A percentile compares a stretch with the other conserved stretches of the same genome.
Conservation (phyloP, 1,140 invertebrate species). For the Heterodera carotae region DNA sequence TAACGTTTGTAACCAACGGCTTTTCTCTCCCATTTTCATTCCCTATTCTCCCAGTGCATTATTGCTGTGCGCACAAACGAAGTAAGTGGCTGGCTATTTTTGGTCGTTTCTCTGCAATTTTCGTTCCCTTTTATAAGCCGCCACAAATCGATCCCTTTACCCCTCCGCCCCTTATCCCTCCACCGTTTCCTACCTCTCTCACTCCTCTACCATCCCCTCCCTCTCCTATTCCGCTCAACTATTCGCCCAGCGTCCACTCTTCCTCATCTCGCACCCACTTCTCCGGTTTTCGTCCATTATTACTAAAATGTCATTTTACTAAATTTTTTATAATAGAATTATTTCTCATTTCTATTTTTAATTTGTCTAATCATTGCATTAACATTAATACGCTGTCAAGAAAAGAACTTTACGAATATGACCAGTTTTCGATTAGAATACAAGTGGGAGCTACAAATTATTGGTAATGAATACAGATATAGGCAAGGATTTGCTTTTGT, state of each 20-base stretch:
- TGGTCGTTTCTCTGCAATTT: background rate
- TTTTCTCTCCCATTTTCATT: background rate
- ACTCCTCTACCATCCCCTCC: too few species aligned
- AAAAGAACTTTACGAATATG: too few species aligned
- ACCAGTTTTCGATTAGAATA: too few species aligned
- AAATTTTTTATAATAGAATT: too few species aligned
- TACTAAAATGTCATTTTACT: background rate
- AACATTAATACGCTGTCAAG: too few species aligned
- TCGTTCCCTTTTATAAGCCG: background rate
- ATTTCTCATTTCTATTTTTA: too few species aligned
- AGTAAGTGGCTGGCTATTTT: constrained; percentile 13
- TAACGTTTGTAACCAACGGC: background rate
- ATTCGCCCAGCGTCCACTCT: constrained; percentile 12
- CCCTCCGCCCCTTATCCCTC: background rate
- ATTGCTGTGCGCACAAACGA: constrained; percentile 4
- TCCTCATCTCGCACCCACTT: too few species aligned
- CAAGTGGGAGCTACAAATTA: too few species aligned
- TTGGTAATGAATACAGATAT: too few species aligned
- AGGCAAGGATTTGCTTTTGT: too few species aligned
- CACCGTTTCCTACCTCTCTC: background rate
- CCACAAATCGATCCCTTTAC: background rate
- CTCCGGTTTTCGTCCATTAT: constrained; percentile 8
- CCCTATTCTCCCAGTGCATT: background rate
- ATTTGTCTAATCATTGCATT: too few species aligned
- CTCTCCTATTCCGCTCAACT: background rate